phyloP scores from a whole-genome alignment of 2,797 vertebrate genomes.

The Bradypodion ventrale region DNA sequence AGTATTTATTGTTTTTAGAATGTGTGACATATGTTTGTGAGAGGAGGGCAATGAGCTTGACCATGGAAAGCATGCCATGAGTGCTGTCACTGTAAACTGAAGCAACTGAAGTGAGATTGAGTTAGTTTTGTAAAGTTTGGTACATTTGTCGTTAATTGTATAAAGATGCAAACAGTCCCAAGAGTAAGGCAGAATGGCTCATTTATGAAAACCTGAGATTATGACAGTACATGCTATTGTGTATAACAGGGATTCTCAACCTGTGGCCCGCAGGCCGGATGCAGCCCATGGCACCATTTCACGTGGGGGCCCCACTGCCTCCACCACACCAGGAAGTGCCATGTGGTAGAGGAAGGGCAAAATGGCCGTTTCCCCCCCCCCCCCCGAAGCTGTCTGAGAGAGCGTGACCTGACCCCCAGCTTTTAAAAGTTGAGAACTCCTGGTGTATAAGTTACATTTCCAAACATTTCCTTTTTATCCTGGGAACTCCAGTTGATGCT shows the following conservation, averaged over 20 bases:
- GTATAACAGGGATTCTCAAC: no score
- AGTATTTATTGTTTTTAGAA: constrained; percentile 4
- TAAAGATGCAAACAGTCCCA: background rate
- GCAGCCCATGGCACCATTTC: no score
- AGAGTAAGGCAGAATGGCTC: background rate
- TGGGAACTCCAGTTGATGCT: background rate
- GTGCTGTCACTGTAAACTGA: accelerated
- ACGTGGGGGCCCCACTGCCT: no score
- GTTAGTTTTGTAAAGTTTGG: background rate
- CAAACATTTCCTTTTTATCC: background rate
- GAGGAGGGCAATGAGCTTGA: background rate
- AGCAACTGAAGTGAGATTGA: background rate
- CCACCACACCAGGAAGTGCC: no score
- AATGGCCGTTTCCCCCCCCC: no score
- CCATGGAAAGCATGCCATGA: background rate
- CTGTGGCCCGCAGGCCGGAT: no score
- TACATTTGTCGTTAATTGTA: background rate
- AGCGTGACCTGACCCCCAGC: no score
- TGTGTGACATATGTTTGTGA: accelerated
- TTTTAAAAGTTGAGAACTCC: no score
- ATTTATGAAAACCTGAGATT: background rate
- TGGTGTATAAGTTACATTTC: background rate
- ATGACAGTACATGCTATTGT: background rate
- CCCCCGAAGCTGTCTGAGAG: no score
- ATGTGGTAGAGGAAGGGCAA: no score